Evolutionary conservation across 2,888 invertebrate species (phyloP), one percentile per base, ranked within the genome.

Genomic region (Hypomecis atomaria): DNA sequence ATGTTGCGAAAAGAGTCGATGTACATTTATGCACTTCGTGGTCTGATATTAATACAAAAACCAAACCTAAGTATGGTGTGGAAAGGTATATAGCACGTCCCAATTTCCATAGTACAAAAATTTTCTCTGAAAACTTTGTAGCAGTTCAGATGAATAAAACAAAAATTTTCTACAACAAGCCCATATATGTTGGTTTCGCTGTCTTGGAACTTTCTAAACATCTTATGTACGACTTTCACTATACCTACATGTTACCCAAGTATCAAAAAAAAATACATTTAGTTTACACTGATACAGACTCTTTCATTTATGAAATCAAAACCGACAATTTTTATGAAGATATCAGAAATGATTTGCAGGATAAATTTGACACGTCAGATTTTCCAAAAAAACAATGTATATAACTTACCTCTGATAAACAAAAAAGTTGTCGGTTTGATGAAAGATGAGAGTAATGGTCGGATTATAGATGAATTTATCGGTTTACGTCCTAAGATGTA

Each of bases 391-490:
- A 8, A 45, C 43, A 50, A 50, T 40, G 38, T 52, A 6, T 56
- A 52, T 13, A 50, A 45, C 11, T 10, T 57, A 37, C 64, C 65
- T 0, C 53, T 56, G 13, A 38, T 64, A 0, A 69, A 70, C 23
- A 69, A 65, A 61, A 70, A 70, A 65, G 66, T 67, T 0, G 60
- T 69, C 0, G 71, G 70, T 11, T 11, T 62, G 11, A 65, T 71
- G 48, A 71, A 71, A 59, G 71, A 71, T 62, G 70, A 71, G 50
- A 65, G 48, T 13, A 58, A 54, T 43, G 71, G 69, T n/a, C 45
- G 13, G 9, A 62, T 71, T 10, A 52, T 70, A 4, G 49, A 49
- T 42, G 59, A 71, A 47, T 70, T 68, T 56, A 48, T 70, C 11
- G 66, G 65, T 33, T 43, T 70, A 23, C 43, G 67, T 42, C 43